Percentiles rank a stretch among this genome's conserved stretches.
Conservation (phyloP, 2,113 vertebrate species). For the Tyrannus savana region DNA sequence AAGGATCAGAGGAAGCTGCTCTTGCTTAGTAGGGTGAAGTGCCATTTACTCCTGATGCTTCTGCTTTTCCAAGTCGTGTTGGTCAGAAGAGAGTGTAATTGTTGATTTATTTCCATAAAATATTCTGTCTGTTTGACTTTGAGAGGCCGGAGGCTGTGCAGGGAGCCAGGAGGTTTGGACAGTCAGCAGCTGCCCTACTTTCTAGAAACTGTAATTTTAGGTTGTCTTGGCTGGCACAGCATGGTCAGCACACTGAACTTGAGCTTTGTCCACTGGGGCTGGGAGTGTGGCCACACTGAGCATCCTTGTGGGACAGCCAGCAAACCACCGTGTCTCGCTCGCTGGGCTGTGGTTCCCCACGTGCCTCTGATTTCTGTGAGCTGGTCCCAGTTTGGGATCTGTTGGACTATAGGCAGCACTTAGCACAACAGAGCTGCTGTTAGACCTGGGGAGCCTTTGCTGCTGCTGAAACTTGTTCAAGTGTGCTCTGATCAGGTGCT, state of each 20-base stretch:
- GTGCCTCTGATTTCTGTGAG: neutral
- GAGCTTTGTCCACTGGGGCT: neutral
- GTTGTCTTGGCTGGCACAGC: neutral
- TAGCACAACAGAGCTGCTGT: neutral
- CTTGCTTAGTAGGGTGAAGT: neutral
- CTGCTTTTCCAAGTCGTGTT: neutral
- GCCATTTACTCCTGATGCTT: neutral
- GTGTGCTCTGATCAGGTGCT: neutral
- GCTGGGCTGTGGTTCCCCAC: rapidly evolving
- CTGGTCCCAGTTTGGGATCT: neutral
- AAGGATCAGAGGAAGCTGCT: neutral
- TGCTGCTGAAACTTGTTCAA: neutral
- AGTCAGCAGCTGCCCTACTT: neutral
- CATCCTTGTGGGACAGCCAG: neutral
- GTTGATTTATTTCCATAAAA: neutral
- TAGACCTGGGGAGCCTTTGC: neutral
- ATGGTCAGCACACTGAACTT: neutral
- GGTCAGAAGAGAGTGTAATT: neutral
- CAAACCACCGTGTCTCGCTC: neutral
- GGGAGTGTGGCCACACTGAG: neutral
- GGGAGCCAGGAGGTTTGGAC: neutral
- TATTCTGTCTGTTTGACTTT: neutral
- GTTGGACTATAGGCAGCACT: neutral
- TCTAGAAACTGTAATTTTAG: conserved; percentile 7
- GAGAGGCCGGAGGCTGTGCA: neutral